Conservation (phyloP, 1,140 invertebrate genomes). For the Scaptomyza graminum region DNA sequence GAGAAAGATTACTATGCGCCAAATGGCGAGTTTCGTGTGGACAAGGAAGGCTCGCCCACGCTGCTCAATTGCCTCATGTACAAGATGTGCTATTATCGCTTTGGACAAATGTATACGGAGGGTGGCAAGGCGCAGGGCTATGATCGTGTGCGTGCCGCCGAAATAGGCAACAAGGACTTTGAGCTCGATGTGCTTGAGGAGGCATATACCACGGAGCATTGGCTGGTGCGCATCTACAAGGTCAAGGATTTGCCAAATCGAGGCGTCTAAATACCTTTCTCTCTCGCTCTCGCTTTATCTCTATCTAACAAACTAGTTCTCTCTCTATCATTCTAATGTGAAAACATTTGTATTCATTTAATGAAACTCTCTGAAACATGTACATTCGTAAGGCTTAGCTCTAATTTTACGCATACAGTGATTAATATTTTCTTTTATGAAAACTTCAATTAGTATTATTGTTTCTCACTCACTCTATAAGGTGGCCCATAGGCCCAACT, state of each 20-base stretch:
- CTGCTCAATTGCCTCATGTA: slow-evolving; percentile 97
- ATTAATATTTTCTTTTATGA: slow-evolving; percentile 11
- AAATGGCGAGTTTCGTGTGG: slow-evolving; percentile 96
- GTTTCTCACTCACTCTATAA: slow-evolving; percentile 8
- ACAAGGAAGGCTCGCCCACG: slow-evolving; percentile 93
- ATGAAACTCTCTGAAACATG: slow-evolving; percentile 26
- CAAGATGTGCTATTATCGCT: slow-evolving; percentile 98
- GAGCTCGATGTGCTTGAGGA: slow-evolving; percentile 96
- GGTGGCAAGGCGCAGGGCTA: slow-evolving; percentile 95
- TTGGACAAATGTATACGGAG: slow-evolving; percentile 96
- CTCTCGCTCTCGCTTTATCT: slow-evolving; percentile 2
- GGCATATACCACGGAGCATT: slow-evolving; percentile 97
- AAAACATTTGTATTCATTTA: slow-evolving; percentile 14
- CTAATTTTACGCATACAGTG: slow-evolving; percentile 24
- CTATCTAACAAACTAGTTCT: background rate
- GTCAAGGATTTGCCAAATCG: slow-evolving; percentile 95
- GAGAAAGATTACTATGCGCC: slow-evolving; percentile 98
- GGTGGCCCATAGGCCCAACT: background rate
- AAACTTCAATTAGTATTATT: slow-evolving; percentile 36
- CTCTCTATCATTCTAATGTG: background rate
- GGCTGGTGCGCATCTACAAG: slow-evolving; percentile 97
- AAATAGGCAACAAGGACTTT: slow-evolving; percentile 98
- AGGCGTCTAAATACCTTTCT: slow-evolving; percentile 86
- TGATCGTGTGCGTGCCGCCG: slow-evolving; percentile 94
- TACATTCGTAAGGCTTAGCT: slow-evolving; percentile 44